Evolutionary conservation across 1,140 invertebrate genomes (phyloP), one percentile per base, ranked within the genome.

Genomic region (Drosophila mayri): DNA sequence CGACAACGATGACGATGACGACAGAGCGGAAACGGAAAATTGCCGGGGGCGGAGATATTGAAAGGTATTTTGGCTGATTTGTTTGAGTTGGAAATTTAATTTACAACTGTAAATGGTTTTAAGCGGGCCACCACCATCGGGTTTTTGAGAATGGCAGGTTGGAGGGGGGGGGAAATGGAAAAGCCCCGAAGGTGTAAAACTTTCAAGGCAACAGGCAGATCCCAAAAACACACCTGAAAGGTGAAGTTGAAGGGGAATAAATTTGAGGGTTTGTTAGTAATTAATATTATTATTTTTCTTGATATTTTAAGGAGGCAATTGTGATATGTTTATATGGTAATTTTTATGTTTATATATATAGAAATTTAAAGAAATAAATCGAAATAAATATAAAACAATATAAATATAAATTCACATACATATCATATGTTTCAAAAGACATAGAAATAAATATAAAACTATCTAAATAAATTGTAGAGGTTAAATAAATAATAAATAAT

Each of bases 11-110:
- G 43, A 22, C 44, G 22, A 43, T 44, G 41, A 78, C 47, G 63
- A 72, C 55, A 57, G 66, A 22, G 18, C 25, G 22, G 50, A 65
- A 55, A 64, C 49, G 30, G 11, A 63, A 54, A 46, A 54, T 22
- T 30, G 77, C 81, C 75, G 20, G 16, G 58, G 85, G 85, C 85
- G 44, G 47, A 85, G 85, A 90, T 88, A 88, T 88, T 88, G 85
- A 88, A 88, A 88, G 85, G 85, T 88, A 88, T 90, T 88, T 88
- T 81, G 76, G 84, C 73, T 88, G 85, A 88, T 88, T 88, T 88
- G 86, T 90, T 88, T 88, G 85, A 88, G 85, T 85, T 88, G 77
- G 77, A 88, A 90, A 88, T 88, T 88, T 79, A 88, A 88, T 88
- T 88, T 88, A 85, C 83, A 85, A 90, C 85, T 88, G 81, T 84